Percentiles rank a stretch among this genome's conserved stretches.
Conservation (phyloP, 2,797 vertebrate species). For the Sphenodon punctatus region DNA sequence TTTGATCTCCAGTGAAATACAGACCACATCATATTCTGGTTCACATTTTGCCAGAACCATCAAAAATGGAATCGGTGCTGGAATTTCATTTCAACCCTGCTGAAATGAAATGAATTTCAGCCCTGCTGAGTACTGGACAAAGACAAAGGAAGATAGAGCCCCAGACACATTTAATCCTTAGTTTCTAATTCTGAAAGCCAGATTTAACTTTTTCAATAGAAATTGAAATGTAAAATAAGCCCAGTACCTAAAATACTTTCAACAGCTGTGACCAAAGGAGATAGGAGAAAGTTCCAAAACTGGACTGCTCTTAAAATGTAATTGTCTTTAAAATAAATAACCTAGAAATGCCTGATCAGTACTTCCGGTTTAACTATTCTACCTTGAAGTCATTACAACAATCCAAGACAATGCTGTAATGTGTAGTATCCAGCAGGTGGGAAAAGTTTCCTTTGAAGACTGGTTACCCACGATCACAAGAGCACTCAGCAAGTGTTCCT, state of each 20-base stretch:
- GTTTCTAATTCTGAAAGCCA: background rate
- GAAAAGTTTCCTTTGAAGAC: background rate
- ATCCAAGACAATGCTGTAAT: too few species aligned
- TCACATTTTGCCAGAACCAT: too few species aligned
- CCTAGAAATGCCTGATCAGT: background rate
- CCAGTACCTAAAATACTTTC: background rate
- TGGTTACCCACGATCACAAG: background rate
- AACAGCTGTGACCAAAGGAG: background rate
- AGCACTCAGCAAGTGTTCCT: background rate
- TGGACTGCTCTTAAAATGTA: background rate
- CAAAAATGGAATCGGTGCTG: too few species aligned
- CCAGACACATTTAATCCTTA: background rate
- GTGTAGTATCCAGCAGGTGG: background rate
- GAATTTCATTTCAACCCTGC: too few species aligned
- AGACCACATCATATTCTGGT: too few species aligned
- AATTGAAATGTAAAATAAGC: background rate
- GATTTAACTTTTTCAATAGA: background rate
- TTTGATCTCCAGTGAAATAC: too few species aligned
- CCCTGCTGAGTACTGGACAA: background rate
- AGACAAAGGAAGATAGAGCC: background rate
- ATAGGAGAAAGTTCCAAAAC: background rate
- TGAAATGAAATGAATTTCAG: too few species aligned
- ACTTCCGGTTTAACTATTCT: background rate
- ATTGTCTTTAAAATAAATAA: background rate
- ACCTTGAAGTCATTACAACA: fast-evolving